phyloP scores from a whole-genome alignment of 2,888 invertebrate genomes.

The Litoditis marina region DNA sequence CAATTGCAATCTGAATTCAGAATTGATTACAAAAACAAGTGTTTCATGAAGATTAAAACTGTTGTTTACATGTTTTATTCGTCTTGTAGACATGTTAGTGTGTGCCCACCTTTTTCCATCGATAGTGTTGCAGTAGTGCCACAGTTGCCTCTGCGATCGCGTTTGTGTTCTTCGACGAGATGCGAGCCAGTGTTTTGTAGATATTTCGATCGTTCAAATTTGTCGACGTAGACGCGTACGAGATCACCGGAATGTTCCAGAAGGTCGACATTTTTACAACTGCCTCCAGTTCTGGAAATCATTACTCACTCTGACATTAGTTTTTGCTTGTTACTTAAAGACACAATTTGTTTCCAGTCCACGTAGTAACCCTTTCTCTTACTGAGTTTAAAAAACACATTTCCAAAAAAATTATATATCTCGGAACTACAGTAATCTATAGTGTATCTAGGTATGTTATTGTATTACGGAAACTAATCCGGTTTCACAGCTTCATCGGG shows the following conservation, averaged over 20 bases:
- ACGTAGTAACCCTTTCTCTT: too few species aligned
- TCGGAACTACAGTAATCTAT: too few species aligned
- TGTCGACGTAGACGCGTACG: constrained; percentile 53
- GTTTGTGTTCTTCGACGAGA: constrained; percentile 57
- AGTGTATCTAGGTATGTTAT: too few species aligned
- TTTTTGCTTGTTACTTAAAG: too few species aligned
- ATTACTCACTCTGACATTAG: too few species aligned
- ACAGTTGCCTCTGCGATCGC: constrained; percentile 53
- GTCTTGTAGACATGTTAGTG: not conserved
- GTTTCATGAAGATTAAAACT: too few species aligned
- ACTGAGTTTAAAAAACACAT: too few species aligned
- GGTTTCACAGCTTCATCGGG: not conserved
- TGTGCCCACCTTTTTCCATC: constrained; percentile 47
- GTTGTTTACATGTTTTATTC: not conserved
- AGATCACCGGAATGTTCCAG: constrained; percentile 60
- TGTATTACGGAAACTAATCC: too few species aligned
- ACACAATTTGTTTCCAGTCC: too few species aligned
- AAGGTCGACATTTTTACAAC: constrained; percentile 61
- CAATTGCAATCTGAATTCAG: constrained; percentile 50
- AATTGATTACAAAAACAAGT: not conserved
- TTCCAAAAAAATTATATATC: not conserved
- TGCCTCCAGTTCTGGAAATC: constrained; percentile 52
- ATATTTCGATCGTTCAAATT: constrained; percentile 41
- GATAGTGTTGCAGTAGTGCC: constrained; percentile 52
- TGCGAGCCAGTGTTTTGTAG: constrained; percentile 52